Percentiles rank a stretch among this genome's conserved stretches.
phyloP scores from a whole-genome alignment of 1,140 invertebrate species.

The Magallana angulata region DNA sequence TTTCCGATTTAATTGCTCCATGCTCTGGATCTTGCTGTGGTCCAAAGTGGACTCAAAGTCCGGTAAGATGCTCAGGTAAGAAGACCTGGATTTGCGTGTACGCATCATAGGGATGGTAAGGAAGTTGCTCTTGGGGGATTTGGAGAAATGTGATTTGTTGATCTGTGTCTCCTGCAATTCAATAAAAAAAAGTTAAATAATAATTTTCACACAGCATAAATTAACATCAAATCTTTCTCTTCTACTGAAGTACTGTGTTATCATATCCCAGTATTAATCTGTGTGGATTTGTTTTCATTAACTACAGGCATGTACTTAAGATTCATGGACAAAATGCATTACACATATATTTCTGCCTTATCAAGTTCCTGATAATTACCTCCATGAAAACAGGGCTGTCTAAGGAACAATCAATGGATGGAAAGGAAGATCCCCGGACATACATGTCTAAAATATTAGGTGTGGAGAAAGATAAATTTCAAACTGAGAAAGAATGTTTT shows the following conservation, averaged over 20 bases:
- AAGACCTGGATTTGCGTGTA: neutral
- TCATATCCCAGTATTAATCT: too few species aligned
- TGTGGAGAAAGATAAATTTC: too few species aligned
- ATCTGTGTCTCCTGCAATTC: neutral
- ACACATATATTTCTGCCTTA: too few species aligned
- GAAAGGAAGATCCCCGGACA: neutral
- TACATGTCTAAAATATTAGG: neutral
- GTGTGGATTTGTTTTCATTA: too few species aligned
- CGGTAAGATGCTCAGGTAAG: neutral
- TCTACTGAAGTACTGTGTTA: too few species aligned
- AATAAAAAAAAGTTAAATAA: neutral
- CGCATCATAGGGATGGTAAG: neutral
- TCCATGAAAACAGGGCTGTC: neutral
- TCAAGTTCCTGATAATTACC: neutral
- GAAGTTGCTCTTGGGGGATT: neutral
- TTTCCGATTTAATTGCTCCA: neutral
- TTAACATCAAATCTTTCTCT: too few species aligned
- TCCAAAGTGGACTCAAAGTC: slow-evolving; percentile 11
- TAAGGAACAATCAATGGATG: neutral
- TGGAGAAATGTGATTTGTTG: neutral
- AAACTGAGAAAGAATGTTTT: too few species aligned
- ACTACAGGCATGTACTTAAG: too few species aligned
- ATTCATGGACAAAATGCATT: too few species aligned
- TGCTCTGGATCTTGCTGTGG: neutral
- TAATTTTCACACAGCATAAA: too few species aligned